These are phyloP conservation scores for Aphaenogaster floridana DNA, from an alignment of 1,140 invertebrate genomes.

Conservation along the genomic window DNA sequence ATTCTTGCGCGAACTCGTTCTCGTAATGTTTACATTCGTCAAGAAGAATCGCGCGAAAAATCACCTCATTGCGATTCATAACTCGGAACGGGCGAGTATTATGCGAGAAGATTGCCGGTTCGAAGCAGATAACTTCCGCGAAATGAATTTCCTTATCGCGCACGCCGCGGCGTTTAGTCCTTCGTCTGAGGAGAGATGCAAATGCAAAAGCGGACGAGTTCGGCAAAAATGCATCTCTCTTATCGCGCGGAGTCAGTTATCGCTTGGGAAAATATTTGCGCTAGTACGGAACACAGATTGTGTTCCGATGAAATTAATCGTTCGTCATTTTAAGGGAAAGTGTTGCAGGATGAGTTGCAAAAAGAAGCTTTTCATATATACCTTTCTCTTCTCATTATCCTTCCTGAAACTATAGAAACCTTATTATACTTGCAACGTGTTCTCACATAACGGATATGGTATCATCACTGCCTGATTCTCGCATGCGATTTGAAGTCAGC, in stretches of 20 bases:
- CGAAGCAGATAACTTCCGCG: constrained; percentile 14
- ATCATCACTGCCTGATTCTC: background rate
- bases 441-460: background rate
- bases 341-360: background rate
- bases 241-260: constrained; percentile 5
- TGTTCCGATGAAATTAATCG: constrained; percentile 7
- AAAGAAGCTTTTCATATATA: constrained; percentile 13
- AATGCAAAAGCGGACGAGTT: constrained; percentile 17
- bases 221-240: background rate
- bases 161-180: background rate
- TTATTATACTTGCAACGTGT: constrained; percentile 6
- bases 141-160: constrained; percentile 41
- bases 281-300: background rate
- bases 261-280: constrained; percentile 8
- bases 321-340: background rate
- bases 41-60: background rate
- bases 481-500: background rate
- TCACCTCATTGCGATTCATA: constrained; percentile 34
- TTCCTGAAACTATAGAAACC: background rate
- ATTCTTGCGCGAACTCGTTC: background rate
- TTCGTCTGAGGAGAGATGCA: background rate
- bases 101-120: constrained; percentile 13
- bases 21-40: background rate
- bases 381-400: background rate
- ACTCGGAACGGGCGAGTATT: constrained; percentile 18